phyloP scores from a whole-genome alignment of 2,888 invertebrate genomes.

The Drosophila quinaria region DNA sequence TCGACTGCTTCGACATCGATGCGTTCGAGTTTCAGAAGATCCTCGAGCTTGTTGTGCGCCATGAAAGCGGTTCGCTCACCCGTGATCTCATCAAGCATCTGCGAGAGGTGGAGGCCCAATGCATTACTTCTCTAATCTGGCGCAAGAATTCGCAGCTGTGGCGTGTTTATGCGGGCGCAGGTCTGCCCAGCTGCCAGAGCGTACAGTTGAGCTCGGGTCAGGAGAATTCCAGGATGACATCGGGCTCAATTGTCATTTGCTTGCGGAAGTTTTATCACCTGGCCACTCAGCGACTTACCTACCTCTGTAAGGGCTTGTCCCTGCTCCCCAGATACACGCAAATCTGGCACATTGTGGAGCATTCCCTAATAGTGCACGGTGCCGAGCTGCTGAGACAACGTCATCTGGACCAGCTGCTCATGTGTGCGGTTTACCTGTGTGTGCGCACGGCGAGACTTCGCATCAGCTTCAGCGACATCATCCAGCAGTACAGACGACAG shows the following conservation, averaged over 20 bases:
- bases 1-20: constrained; percentile 54
- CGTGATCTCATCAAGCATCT: constrained; percentile 54
- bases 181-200: constrained; percentile 42
- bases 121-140: constrained; percentile 62
- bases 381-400: constrained; percentile 50
- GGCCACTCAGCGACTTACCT: constrained; percentile 46
- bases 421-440: constrained; percentile 64
- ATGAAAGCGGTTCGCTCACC: constrained; percentile 45
- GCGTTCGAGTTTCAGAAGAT: constrained; percentile 69
- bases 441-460: constrained; percentile 25
- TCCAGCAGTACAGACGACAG: constrained; percentile 61
- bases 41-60: constrained; percentile 58
- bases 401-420: constrained; percentile 60
- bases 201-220: constrained; percentile 32
- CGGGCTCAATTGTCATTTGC: constrained; percentile 49
- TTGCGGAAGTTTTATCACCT: constrained; percentile 68
- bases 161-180: constrained; percentile 9
- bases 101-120: constrained; percentile 49
- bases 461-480: constrained; percentile 54
- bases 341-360: constrained; percentile 64
- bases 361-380: constrained; percentile 53
- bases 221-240: constrained; percentile 26
- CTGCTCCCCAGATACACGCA: constrained; percentile 32
- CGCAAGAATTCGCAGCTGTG: constrained; percentile 56
- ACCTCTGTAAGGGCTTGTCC: constrained; percentile 46